A percentile compares a stretch with the other conserved stretches of the same genome.
phyloP scores from a whole-genome alignment of 2,113 vertebrate genomes.

The Poecilia latipinna region DNA sequence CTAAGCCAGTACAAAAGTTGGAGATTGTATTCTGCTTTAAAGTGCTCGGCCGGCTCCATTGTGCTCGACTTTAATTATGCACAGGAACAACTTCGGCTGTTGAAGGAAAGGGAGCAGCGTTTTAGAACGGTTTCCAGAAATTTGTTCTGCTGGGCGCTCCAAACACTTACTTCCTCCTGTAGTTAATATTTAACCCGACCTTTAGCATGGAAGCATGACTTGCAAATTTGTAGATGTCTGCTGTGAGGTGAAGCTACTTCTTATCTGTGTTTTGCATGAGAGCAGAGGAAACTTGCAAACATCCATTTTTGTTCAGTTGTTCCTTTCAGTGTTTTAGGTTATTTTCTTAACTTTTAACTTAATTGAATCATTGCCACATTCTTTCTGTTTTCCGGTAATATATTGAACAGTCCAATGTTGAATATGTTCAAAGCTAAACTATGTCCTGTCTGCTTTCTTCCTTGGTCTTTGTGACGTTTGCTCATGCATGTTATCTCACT shows the following conservation, averaged over 20 bases:
- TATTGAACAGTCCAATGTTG: background rate
- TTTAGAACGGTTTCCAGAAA: slow-evolving; percentile 13
- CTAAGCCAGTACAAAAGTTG: slow-evolving; percentile 42
- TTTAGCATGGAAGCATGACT: slow-evolving; percentile 41
- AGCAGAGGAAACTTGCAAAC: background rate
- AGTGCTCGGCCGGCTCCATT: slow-evolving; percentile 28
- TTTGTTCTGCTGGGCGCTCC: slow-evolving; percentile 21
- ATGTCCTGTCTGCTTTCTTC: background rate
- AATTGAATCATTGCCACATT: background rate
- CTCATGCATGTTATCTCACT: background rate
- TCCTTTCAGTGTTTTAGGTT: slow-evolving; percentile 6
- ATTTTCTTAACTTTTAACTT: background rate
- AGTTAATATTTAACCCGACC: slow-evolving; percentile 54
- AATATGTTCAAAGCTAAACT: background rate
- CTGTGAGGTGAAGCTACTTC: slow-evolving; percentile 17
- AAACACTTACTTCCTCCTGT: slow-evolving; percentile 53
- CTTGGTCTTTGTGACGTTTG: background rate
- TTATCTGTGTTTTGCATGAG: slow-evolving; percentile 25
- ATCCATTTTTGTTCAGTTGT: background rate
- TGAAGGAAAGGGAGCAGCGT: slow-evolving; percentile 8
- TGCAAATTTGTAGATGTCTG: slow-evolving; percentile 40
- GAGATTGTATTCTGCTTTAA: slow-evolving; percentile 27
- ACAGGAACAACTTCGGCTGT: slow-evolving; percentile 9
- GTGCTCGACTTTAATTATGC: slow-evolving; percentile 29
- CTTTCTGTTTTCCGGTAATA: background rate